Evolutionary conservation across 1,140 invertebrate species (phyloP).

Genomic region (Anastrepha obliqua): DNA sequence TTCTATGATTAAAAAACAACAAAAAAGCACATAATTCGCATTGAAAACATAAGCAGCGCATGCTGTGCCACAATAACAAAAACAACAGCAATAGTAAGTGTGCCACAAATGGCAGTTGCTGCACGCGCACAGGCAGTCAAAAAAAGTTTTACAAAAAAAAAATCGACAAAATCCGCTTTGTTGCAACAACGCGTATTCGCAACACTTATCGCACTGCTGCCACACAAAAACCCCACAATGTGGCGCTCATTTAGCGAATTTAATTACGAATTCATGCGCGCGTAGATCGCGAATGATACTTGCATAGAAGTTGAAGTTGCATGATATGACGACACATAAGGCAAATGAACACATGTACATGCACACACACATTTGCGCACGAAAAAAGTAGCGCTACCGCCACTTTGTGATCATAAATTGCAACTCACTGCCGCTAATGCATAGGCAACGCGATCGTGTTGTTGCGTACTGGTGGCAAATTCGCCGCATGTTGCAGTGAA

Average conservation of each 20-base stretch:
- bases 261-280: slow-evolving; percentile 46
- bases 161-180: not conserved
- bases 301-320: slow-evolving; percentile 11
- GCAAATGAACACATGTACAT: not conserved
- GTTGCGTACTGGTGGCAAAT: not conserved
- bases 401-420: slow-evolving; percentile 49
- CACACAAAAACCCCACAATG: not conserved
- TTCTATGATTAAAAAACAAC: not conserved
- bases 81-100: slow-evolving; percentile 16
- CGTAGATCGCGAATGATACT: not conserved
- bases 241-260: slow-evolving; percentile 27
- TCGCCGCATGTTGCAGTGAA: not conserved
- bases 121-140: not conserved
- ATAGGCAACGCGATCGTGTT: slow-evolving; percentile 10
- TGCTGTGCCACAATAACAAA: not conserved
- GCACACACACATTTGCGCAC: not conserved
- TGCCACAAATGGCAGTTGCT: slow-evolving; percentile 2
- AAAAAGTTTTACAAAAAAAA: not conserved
- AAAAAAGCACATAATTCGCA: not conserved
- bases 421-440: not conserved
- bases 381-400: not conserved
- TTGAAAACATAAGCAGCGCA: not conserved
- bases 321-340: not conserved
- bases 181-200: not conserved
- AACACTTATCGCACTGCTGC: not conserved